Conservation (phyloP, 1,140 invertebrate genomes). For the Macrosteles quadrilineatus region DNA sequence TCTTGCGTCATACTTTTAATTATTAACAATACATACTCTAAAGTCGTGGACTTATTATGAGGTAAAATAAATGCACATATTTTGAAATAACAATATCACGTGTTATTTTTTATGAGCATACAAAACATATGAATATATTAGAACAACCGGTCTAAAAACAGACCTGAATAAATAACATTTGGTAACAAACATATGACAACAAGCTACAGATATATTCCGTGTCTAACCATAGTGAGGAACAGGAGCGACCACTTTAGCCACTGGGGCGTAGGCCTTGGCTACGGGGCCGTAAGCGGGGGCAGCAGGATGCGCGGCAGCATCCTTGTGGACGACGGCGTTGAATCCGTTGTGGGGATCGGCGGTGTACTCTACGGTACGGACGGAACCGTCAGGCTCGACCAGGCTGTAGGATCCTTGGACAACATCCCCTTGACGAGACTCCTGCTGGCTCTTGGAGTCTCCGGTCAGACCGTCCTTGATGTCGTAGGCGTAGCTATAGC, state of each 20-base stretch:
- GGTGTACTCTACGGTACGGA: slow-evolving; percentile 45
- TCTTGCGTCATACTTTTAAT: no score
- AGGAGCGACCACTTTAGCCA: slow-evolving; percentile 42
- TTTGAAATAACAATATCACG: slow-evolving; percentile 11
- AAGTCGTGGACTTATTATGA: no score
- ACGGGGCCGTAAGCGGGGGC: slow-evolving; percentile 38
- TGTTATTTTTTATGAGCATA: not conserved
- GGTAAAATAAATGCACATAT: no score
- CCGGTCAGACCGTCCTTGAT: slow-evolving; percentile 45
- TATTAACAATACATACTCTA: no score
- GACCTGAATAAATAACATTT: not conserved
- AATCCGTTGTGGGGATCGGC: slow-evolving; percentile 44
- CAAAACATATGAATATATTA: not conserved
- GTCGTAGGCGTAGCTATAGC: slow-evolving; percentile 43
- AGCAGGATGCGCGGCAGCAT: slow-evolving; percentile 40
- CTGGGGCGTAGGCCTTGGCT: slow-evolving; percentile 48
- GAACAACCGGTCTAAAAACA: not conserved
- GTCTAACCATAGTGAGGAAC: slow-evolving; percentile 41
- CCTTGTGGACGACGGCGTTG: slow-evolving; percentile 36
- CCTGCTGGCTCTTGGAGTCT: slow-evolving; percentile 45
- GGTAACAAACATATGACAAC: not conserved
- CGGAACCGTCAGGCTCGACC: slow-evolving; percentile 47
- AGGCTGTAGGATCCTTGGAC: slow-evolving; percentile 49
- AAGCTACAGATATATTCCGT: not conserved
- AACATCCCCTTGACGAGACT: slow-evolving; percentile 47